phyloP scores from a whole-genome alignment of 2,797 vertebrate species.

The Babyrousa celebensis region DNA sequence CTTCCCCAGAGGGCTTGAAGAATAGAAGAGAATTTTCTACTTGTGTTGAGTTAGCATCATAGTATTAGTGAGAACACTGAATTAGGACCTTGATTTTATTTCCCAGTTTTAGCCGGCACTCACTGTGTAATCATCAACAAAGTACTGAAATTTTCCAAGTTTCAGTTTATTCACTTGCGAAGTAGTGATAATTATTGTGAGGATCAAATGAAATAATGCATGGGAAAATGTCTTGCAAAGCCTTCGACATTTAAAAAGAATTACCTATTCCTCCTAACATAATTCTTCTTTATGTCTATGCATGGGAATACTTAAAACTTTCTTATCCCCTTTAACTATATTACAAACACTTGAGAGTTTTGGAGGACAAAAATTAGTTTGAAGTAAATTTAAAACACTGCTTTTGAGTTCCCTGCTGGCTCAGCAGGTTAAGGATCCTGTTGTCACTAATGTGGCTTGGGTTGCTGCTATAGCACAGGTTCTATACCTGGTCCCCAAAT shows the following conservation, averaged over 20 bases:
- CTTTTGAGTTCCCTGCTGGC: neutral
- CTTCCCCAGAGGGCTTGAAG: neutral
- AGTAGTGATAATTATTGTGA: neutral
- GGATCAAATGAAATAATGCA: slow-evolving; percentile 6
- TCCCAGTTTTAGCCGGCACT: neutral
- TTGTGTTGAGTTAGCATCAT: neutral
- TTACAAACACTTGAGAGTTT: neutral
- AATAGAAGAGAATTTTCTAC: neutral
- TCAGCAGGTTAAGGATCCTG: no score
- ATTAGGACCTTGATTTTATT: neutral
- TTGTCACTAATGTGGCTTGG: no score
- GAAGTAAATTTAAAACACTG: neutral
- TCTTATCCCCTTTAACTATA: neutral
- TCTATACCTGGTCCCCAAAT: no score
- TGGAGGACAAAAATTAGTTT: neutral
- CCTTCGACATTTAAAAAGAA: neutral
- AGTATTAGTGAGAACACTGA: neutral
- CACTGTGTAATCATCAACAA: neutral
- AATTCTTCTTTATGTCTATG: neutral
- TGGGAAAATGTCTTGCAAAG: neutral
- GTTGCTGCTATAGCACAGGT: no score
- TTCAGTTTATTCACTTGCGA: slow-evolving; percentile 34
- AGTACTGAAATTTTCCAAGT: neutral
- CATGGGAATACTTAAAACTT: neutral
- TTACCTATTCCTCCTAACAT: neutral